Evolutionary conservation across 2,113 vertebrate genomes (phyloP).

Genomic region (Abramis brama): DNA sequence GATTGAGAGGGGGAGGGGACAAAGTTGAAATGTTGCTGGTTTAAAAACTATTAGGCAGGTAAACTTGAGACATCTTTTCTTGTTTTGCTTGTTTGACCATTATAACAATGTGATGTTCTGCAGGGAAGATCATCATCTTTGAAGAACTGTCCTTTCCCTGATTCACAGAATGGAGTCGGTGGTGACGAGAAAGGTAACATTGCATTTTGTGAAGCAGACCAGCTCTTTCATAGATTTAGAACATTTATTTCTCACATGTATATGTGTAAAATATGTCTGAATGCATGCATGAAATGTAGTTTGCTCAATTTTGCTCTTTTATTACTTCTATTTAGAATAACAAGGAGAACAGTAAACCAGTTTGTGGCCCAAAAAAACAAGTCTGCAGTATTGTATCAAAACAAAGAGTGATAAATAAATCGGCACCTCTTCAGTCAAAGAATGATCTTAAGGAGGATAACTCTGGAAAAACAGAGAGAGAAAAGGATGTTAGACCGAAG

Average conservation of each 20-base stretch:
- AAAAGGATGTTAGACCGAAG: slow-evolving; percentile 34
- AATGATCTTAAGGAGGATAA: slow-evolving; percentile 52
- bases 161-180: slow-evolving; percentile 62
- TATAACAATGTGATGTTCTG: not conserved
- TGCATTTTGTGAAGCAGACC: not conserved
- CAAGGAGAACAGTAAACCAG: slow-evolving; percentile 74
- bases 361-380: slow-evolving; percentile 47
- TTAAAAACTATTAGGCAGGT: too few species aligned
- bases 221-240: not conserved
- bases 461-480: slow-evolving; percentile 25
- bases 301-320: not conserved
- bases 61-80: not conserved
- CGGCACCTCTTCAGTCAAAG: slow-evolving; percentile 57
- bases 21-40: too few species aligned
- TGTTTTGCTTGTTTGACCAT: not conserved
- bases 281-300: not conserved
- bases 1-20: too few species aligned
- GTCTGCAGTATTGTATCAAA: slow-evolving; percentile 49
- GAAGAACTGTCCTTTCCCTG: not conserved
- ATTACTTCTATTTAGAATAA: slow-evolving; percentile 63
- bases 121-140: not conserved
- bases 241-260: not conserved
- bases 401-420: slow-evolving; percentile 1
- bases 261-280: not conserved
- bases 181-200: slow-evolving; percentile 40